phyloP scores from a whole-genome alignment of 2,113 vertebrate genomes.

The Vidua chalybeata region DNA sequence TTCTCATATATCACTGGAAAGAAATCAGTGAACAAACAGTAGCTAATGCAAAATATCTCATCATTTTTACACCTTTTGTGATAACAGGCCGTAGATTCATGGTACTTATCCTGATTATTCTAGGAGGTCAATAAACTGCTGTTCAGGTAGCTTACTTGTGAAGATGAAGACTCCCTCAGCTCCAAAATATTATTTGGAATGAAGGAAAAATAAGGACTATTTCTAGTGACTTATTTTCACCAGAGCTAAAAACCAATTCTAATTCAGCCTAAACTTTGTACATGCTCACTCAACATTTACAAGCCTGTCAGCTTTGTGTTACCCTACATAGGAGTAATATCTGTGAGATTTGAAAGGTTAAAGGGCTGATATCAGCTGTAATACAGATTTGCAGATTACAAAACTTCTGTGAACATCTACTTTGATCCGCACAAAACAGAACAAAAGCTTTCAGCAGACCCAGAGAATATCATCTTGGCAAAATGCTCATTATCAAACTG shows the following conservation, averaged over 20 bases:
- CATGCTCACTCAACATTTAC: background rate
- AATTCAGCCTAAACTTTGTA: background rate
- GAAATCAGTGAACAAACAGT: background rate
- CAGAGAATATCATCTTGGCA: background rate
- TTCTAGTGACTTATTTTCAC: background rate
- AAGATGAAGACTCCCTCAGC: background rate
- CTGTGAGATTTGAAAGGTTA: constrained; percentile 43
- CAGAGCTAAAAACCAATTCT: background rate
- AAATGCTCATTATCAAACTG: background rate
- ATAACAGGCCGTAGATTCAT: background rate
- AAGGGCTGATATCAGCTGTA: constrained; percentile 35
- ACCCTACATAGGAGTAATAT: background rate
- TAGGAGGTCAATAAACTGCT: background rate
- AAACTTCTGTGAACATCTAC: constrained; percentile 6
- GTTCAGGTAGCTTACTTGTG: background rate
- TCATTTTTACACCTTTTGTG: background rate
- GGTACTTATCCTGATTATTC: background rate
- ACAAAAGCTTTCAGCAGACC: background rate
- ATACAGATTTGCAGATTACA: constrained; percentile 59
- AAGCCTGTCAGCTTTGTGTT: constrained; percentile 3
- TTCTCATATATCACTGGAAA: background rate
- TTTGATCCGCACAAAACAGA: background rate
- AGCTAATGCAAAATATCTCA: background rate
- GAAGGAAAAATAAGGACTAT: background rate
- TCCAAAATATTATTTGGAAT: background rate